Conservation (phyloP, 1,140 invertebrate genomes). For the Neodiprion virginianus region DNA sequence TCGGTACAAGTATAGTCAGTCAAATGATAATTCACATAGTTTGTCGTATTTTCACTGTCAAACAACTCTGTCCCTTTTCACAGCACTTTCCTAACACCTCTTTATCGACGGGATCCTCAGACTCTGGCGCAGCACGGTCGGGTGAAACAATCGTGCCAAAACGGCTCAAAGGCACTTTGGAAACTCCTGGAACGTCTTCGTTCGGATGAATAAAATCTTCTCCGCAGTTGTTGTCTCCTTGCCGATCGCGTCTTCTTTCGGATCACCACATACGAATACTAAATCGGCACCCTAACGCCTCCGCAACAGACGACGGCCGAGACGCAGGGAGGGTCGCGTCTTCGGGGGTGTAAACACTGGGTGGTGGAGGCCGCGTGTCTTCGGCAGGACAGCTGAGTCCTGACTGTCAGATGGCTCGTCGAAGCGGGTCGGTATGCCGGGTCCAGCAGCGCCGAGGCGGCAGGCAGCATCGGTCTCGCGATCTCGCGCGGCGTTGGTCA, state of each 20-base stretch:
- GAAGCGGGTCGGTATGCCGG: slow-evolving; percentile 28
- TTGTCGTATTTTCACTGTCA: not conserved
- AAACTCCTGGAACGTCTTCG: no score
- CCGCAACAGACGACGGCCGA: no score
- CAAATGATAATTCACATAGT: slow-evolving; percentile 4
- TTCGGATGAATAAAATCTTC: no score
- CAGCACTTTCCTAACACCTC: not conserved
- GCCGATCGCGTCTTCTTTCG: no score
- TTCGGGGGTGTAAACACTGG: slow-evolving; percentile 1
- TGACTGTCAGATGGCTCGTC: slow-evolving; percentile 40
- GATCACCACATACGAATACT: no score
- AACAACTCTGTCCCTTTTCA: not conserved
- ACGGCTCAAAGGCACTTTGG: no score
- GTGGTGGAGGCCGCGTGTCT: slow-evolving; percentile 24
- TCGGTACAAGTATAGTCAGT: not conserved
- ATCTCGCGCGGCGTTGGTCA: slow-evolving; percentile 9
- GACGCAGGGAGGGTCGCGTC: not conserved
- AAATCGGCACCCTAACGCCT: no score
- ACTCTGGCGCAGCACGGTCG: no score
- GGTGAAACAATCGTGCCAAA: no score
- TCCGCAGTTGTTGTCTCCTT: no score
- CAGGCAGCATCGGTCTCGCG: slow-evolving; percentile 34
- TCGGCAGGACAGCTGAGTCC: slow-evolving; percentile 50
- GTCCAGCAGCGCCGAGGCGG: slow-evolving; percentile 26
- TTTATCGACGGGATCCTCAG: no score